Evolutionary conservation across 1,140 invertebrate species (phyloP).

Genomic region (Hormaphis cornu): DNA sequence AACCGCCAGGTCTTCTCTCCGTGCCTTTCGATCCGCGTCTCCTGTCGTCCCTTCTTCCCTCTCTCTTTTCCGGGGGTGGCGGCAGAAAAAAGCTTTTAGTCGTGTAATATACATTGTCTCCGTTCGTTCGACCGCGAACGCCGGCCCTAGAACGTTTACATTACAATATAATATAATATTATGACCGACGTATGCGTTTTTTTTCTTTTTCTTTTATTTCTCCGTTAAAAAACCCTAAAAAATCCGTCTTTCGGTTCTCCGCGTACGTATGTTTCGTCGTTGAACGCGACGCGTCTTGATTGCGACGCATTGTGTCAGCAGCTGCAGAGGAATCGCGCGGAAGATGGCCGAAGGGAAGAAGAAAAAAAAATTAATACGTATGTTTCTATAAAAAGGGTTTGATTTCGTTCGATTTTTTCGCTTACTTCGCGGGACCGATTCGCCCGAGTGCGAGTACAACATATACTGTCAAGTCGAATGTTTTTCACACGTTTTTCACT

Average conservation of each 20-base stretch:
- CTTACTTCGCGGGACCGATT: not conserved
- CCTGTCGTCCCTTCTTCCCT: not conserved
- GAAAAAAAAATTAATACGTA: not conserved
- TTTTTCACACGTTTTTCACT: not conserved
- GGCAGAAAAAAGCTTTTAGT: conserved; percentile 28
- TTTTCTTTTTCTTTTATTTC: not conserved
- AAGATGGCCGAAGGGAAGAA: not conserved
- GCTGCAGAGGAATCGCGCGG: not conserved
- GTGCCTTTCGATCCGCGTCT: too few relatives aligned
- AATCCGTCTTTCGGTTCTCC: too few relatives aligned
- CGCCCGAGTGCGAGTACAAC: not conserved
- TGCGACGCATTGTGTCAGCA: conserved; percentile 10
- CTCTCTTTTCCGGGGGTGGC: not conserved
- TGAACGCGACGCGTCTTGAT: not conserved
- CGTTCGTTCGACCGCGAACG: not conserved
- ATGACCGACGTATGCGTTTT: not conserved
- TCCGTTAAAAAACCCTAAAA: too few relatives aligned
- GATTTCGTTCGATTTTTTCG: conserved; percentile 4
- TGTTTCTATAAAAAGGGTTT: too few relatives aligned
- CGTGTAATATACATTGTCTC: conserved; percentile 22
- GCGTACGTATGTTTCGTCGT: not conserved
- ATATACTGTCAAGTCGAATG: too few relatives aligned
- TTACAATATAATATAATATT: too few relatives aligned
- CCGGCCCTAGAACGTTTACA: conserved; percentile 21
- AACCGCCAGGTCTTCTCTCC: too few relatives aligned